A percentile compares a stretch with the other conserved stretches of the same genome.
These are phyloP conservation scores for Masticophis lateralis DNA, from an alignment of 2,797 vertebrate genomes.

Conservation along the genomic window DNA sequence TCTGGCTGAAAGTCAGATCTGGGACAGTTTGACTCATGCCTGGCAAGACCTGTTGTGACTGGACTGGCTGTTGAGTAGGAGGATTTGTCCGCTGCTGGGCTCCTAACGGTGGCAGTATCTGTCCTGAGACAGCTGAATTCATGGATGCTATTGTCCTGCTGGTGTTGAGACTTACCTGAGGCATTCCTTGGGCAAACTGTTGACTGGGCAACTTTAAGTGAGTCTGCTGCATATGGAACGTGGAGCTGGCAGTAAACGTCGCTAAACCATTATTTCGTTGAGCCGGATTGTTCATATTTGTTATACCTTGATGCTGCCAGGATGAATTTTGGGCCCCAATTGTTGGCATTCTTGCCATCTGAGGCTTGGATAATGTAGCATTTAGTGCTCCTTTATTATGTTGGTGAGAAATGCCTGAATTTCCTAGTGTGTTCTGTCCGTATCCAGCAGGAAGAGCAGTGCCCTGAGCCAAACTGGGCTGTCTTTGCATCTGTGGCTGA, in stretches of 20 bases:
- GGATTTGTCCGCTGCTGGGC: slow-evolving; percentile 82
- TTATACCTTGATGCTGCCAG: slow-evolving; percentile 85
- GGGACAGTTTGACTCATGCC: slow-evolving; percentile 79
- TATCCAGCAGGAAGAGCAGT: slow-evolving; percentile 76
- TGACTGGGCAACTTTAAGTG: slow-evolving; percentile 83
- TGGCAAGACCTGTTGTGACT: slow-evolving; percentile 78
- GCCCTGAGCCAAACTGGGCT: slow-evolving; percentile 70
- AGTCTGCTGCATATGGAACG: slow-evolving; percentile 88
- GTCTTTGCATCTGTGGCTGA: slow-evolving; percentile 78
- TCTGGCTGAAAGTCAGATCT: slow-evolving; percentile 85
- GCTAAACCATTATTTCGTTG: slow-evolving; percentile 72
- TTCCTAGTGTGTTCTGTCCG: slow-evolving; percentile 82
- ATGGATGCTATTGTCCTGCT: slow-evolving; percentile 80
- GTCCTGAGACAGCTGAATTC: slow-evolving; percentile 73
- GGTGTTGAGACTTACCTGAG: slow-evolving; percentile 73
- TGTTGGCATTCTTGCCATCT: slow-evolving; percentile 79
- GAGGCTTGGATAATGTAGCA: slow-evolving; percentile 82
- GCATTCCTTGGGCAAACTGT: slow-evolving; percentile 75
- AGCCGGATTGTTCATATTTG: slow-evolving; percentile 76
- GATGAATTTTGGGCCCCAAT: slow-evolving; percentile 78
- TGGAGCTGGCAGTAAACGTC: slow-evolving; percentile 76
- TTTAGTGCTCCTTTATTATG: slow-evolving; percentile 83
- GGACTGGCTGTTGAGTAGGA: slow-evolving; percentile 71
- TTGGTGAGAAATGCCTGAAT: slow-evolving; percentile 76
- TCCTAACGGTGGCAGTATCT: slow-evolving; percentile 80